phyloP scores from a whole-genome alignment of 2,113 vertebrate species.

The Cephalopterus ornatus region DNA sequence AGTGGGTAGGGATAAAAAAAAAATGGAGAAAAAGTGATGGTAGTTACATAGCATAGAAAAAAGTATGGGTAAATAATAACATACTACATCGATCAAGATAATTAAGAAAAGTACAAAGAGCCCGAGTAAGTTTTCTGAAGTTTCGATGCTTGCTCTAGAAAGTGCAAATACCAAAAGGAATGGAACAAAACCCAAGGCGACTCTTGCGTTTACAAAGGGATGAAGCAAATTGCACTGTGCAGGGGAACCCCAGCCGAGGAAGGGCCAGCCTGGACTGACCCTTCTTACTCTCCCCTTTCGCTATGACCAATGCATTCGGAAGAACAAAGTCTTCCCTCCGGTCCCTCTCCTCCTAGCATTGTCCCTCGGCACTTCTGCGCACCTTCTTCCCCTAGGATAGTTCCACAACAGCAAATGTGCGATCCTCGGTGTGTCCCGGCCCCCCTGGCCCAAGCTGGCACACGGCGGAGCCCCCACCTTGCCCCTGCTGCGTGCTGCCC shows the following conservation, averaged over 20 bases:
- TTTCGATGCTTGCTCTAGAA: not conserved
- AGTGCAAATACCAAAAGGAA: not conserved
- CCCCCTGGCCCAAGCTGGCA: not conserved
- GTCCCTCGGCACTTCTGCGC: not conserved
- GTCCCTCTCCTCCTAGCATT: not conserved
- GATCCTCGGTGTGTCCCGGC: not conserved
- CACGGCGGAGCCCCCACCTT: not conserved
- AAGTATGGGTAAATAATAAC: not conserved
- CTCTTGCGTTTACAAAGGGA: not conserved
- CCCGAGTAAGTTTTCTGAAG: not conserved
- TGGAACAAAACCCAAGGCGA: not conserved
- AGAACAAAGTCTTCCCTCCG: not conserved
- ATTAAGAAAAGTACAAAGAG: not conserved
- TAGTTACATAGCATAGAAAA: not conserved
- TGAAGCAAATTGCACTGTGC: rapidly evolving
- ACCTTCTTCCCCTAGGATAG: not conserved
- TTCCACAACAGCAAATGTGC: not conserved
- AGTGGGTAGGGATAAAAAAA: not conserved
- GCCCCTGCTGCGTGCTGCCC: not conserved
- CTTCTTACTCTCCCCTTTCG: not conserved
- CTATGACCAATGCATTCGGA: rapidly evolving
- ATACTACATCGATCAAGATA: not conserved
- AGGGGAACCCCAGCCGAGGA: not conserved
- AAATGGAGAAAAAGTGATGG: not conserved
- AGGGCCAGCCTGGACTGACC: not conserved